Percentiles rank a stretch among this genome's conserved stretches.
These are phyloP conservation scores for Opisthocomus hoazin DNA, from an alignment of 2,113 vertebrate species.

Conservation along the genomic window DNA sequence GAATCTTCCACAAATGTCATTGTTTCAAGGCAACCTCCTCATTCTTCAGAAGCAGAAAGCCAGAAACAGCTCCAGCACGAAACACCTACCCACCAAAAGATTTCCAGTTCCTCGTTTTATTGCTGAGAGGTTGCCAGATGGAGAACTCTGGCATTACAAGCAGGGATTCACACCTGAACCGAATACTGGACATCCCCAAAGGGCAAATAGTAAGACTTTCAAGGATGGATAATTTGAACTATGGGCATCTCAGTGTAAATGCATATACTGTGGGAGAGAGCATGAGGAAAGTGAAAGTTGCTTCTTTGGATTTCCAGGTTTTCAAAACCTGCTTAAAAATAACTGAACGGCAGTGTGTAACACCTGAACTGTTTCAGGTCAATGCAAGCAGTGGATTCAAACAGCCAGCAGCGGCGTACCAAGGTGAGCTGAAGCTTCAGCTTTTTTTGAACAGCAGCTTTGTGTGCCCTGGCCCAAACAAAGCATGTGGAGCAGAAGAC, in stretches of 20 bases:
- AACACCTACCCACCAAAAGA: neutral
- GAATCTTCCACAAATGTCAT: neutral
- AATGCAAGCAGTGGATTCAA: neutral
- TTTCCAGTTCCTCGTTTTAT: neutral
- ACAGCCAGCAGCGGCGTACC: fast-evolving
- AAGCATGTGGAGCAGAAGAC: neutral
- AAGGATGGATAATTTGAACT: neutral
- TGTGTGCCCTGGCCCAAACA: neutral
- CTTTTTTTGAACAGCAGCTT: neutral
- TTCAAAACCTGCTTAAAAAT: neutral
- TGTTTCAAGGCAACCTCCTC: constrained; percentile 23
- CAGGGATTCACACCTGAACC: neutral
- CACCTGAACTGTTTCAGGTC: neutral
- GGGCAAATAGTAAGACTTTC: neutral
- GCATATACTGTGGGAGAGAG: neutral
- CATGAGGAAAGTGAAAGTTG: neutral
- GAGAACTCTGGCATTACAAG: neutral
- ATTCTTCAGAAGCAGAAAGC: neutral
- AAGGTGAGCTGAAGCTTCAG: neutral
- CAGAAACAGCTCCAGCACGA: neutral
- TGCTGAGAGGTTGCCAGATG: neutral
- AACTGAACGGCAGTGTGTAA: neutral
- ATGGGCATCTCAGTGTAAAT: neutral
- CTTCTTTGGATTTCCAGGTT: neutral
- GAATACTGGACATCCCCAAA: neutral